A percentile compares a stretch with the other conserved stretches of the same genome.
phyloP scores from a whole-genome alignment of 2,113 vertebrate genomes.

The Aspiorhynchus laticeps region DNA sequence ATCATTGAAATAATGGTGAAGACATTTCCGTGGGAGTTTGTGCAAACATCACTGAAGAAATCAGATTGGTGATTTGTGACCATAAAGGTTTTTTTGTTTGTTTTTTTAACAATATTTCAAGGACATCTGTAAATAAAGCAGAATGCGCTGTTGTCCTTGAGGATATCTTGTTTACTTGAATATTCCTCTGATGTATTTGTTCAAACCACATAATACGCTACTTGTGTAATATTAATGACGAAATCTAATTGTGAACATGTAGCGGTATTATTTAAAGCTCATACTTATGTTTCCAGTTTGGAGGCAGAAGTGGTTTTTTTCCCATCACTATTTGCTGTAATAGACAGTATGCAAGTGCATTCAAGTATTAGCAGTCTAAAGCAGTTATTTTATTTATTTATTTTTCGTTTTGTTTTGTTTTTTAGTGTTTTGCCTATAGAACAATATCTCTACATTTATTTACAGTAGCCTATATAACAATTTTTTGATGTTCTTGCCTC shows the following conservation, averaged over 20 bases:
- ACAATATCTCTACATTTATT: slow-evolving; percentile 13
- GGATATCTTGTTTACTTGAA: not conserved
- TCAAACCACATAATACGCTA: not conserved
- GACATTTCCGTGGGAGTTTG: not conserved
- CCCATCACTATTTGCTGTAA: not conserved
- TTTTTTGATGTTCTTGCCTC: slow-evolving; percentile 43
- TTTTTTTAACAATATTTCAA: not conserved
- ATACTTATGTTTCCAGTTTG: not conserved
- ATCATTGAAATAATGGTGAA: not conserved
- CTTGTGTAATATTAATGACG: not conserved
- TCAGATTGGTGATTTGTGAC: not conserved
- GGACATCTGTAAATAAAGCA: not conserved
- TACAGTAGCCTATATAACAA: not conserved
- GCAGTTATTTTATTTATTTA: not conserved
- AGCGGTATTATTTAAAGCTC: not conserved
- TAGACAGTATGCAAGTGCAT: not conserved
- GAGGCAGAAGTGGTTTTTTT: not conserved
- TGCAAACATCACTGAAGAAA: not conserved
- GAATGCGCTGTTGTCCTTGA: not conserved
- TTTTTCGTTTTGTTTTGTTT: not conserved
- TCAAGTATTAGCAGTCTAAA: not conserved
- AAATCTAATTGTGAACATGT: not conserved
- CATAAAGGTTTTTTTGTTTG: not conserved
- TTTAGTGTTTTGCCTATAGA: not conserved
- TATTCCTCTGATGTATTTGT: not conserved